Evolutionary conservation across 2,113 vertebrate species (phyloP), one percentile per base, ranked within the genome.

Genomic region (Empidonax traillii): DNA sequence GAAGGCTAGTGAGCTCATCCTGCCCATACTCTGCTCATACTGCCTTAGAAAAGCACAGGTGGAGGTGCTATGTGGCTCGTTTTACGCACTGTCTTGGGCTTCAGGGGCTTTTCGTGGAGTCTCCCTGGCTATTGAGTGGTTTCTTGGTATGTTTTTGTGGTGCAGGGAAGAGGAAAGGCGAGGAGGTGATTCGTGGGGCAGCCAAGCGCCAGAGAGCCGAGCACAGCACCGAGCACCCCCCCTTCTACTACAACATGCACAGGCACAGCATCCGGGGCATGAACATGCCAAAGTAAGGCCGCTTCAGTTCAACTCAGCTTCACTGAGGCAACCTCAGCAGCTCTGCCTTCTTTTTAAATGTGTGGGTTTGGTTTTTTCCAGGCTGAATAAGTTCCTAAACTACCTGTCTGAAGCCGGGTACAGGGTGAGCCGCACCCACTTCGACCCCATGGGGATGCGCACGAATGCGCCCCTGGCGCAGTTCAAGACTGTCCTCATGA

Each of bases 161-260:
- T 93, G 53, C 95, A 99, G 99, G 98, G 33, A 99, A 99, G 95
- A 98, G 99, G 89, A 99, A 98, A 95, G 94, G 90, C 0, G 97
- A 95, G 10, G 99, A 99, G 66, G 93, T 98, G 14, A 85, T 96
- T 17, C 97, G 97, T 6, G 97, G 96, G 5, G 12, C 95, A 3
- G 68, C 98, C 76, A 99, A 99, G 98, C 98, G 98, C 65, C 98
- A 98, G 28, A 99, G 98, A 93, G 80, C 89, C 0, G 99, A 99
- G 2, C 90, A 56, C 37, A 98, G 97, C 18, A 63, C 98, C 43
- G 99, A 99, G 71, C 99, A 99, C 30, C 99, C 99, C 22, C 97
- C 99, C 0, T 99, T 99, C 93, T 99, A 99, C 97, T 99, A 99
- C 97, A 99, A 99, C 86, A 98, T 99, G 94, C 99, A 99, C 94